These are phyloP conservation scores for Chloroclystis v-ata DNA, from an alignment of 2,888 invertebrate genomes.

Conservation along the genomic window DNA sequence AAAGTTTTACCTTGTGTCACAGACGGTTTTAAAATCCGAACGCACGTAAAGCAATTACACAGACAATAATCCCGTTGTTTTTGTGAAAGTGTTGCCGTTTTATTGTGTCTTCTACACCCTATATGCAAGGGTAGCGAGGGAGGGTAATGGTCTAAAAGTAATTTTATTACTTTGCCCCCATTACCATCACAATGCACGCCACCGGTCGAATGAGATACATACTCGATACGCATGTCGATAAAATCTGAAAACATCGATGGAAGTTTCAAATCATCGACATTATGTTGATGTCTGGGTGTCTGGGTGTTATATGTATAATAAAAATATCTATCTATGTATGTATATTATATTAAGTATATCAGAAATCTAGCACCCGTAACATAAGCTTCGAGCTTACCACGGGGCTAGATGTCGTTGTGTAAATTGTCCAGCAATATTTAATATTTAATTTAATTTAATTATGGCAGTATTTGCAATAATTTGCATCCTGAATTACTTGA, in stretches of 20 bases:
- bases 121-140: constrained; percentile 58
- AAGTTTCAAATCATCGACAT: neutral
- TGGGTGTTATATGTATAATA: too few species aligned
- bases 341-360: too few species aligned
- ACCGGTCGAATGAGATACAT: constrained; percentile 64
- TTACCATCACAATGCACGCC: constrained; percentile 76
- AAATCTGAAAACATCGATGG: constrained; percentile 15
- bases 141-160: constrained; percentile 77
- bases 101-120: constrained; percentile 65
- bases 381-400: too few species aligned
- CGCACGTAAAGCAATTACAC: constrained; percentile 63
- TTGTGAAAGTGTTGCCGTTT: constrained; percentile 61
- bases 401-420: too few species aligned
- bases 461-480: too few species aligned
- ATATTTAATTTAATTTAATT: too few species aligned
- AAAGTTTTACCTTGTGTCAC: too few species aligned
- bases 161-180: constrained; percentile 78
- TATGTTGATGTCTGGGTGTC: too few species aligned
- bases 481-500: too few species aligned
- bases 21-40: constrained; percentile 23
- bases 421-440: too few species aligned
- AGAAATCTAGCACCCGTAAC: too few species aligned
- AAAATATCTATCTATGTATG: too few species aligned
- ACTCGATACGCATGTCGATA: constrained; percentile 37
- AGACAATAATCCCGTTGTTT: constrained; percentile 62